Conservation (phyloP, 2,113 vertebrate species). For the Oncorhynchus tshawytscha region DNA sequence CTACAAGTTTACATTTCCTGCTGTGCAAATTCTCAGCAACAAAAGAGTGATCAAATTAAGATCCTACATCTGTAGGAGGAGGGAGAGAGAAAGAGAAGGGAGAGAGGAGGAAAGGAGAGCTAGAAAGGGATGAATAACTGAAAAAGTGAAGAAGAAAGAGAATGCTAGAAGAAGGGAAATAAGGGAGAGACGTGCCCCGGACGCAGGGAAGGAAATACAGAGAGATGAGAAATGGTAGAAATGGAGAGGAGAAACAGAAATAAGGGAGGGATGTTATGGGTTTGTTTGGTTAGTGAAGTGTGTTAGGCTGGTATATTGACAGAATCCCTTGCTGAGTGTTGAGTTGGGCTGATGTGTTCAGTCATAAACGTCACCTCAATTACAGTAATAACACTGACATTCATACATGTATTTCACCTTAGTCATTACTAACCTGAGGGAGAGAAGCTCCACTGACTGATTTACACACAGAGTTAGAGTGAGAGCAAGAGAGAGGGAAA, state of each 20-base stretch:
- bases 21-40: too few relatives aligned
- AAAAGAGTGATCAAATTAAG: too few relatives aligned
- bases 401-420: conserved; percentile 14
- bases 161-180: neutral
- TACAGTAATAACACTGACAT: conserved; percentile 22
- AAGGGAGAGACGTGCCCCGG: neutral
- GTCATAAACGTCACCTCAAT: conserved; percentile 29
- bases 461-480: conserved; percentile 4
- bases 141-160: neutral
- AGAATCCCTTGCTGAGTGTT: neutral
- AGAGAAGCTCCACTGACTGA: conserved; percentile 42
- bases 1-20: too few relatives aligned
- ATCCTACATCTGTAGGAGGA: neutral
- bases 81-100: neutral
- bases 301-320: conserved; percentile 2
- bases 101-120: neutral
- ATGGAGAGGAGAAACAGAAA: neutral
- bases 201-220: neutral
- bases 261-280: neutral
- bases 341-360: conserved; percentile 16
- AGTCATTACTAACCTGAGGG: conserved; percentile 32
- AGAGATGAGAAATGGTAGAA: neutral
- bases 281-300: neutral
- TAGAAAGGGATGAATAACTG: neutral
- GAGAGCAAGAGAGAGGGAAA: neutral